Percentiles rank a stretch among this genome's conserved stretches.
phyloP scores from a whole-genome alignment of 2,797 vertebrate species.

The Myoxocephalus aenaeus region DNA sequence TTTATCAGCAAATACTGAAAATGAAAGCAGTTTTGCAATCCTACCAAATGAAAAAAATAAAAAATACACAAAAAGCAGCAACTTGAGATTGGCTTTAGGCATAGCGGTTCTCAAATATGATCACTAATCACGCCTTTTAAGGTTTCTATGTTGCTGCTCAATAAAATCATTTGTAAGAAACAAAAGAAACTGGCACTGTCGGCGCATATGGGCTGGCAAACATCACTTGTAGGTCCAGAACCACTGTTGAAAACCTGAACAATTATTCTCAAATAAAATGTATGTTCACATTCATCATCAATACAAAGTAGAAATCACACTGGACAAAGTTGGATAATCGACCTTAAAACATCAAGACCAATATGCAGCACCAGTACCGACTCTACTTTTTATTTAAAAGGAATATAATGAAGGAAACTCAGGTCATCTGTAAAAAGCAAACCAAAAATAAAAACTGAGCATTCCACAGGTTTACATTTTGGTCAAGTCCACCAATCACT shows the following conservation, averaged over 20 bases:
- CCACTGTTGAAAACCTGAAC: not conserved
- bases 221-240: not conserved
- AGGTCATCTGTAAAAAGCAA: not conserved
- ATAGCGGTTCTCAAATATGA: not conserved
- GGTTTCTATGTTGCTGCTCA: not conserved
- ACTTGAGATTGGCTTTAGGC: not conserved
- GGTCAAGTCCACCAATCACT: not conserved
- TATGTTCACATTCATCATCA: not conserved
- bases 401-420: not conserved
- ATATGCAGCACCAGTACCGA: not conserved
- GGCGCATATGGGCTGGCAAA: not conserved
- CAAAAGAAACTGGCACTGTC: not conserved
- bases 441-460: conserved; percentile 1
- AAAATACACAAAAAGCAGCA: not conserved
- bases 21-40: conserved; percentile 5
- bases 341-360: not conserved
- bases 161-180: not conserved
- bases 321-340: not conserved
- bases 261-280: not conserved
- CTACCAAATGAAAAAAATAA: too few relatives aligned
- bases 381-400: not conserved
- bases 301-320: not conserved
- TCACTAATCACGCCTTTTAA: not conserved
- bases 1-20: conserved; percentile 10
- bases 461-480: not conserved